A percentile compares a stretch with the other conserved stretches of the same genome.
phyloP scores from a whole-genome alignment of 2,797 vertebrate genomes.

The Melopsittacus undulatus region DNA sequence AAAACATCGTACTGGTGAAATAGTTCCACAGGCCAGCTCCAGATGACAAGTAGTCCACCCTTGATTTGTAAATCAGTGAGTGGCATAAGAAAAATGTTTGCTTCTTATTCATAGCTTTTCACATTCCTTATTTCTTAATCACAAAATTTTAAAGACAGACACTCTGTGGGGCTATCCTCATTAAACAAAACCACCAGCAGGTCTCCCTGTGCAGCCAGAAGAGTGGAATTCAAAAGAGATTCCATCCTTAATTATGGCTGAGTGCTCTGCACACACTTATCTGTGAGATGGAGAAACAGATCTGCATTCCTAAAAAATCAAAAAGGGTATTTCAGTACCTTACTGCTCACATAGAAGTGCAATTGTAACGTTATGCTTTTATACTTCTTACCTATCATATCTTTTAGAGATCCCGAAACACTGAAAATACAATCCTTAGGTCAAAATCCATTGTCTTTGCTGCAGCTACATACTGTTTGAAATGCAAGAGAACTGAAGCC shows the following conservation, averaged over 20 bases:
- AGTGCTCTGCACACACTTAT: not conserved
- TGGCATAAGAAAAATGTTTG: not conserved
- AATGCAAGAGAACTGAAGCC: not conserved
- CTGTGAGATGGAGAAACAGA: not conserved
- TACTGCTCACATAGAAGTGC: not conserved
- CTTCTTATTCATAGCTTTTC: not conserved
- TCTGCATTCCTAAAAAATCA: not conserved
- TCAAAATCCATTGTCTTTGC: not conserved
- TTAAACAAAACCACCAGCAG: conserved; percentile 28
- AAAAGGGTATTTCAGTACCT: not conserved
- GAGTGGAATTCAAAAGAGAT: conserved; percentile 2
- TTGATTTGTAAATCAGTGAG: not conserved
- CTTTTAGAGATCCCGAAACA: not conserved
- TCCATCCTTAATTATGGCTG: not conserved
- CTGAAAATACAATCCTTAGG: not conserved
- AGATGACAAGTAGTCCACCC: not conserved
- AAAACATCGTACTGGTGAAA: not conserved
- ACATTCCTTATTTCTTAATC: not conserved
- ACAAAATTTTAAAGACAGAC: conserved; percentile 18
- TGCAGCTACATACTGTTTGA: not conserved
- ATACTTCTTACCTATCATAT: not conserved
- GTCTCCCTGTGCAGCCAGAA: not conserved
- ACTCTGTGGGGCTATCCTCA: not conserved
- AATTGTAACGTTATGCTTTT: not conserved
- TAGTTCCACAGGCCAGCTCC: not conserved